Evolutionary conservation across 2,113 vertebrate species (phyloP).

Genomic region (Vanacampus margaritifer): DNA sequence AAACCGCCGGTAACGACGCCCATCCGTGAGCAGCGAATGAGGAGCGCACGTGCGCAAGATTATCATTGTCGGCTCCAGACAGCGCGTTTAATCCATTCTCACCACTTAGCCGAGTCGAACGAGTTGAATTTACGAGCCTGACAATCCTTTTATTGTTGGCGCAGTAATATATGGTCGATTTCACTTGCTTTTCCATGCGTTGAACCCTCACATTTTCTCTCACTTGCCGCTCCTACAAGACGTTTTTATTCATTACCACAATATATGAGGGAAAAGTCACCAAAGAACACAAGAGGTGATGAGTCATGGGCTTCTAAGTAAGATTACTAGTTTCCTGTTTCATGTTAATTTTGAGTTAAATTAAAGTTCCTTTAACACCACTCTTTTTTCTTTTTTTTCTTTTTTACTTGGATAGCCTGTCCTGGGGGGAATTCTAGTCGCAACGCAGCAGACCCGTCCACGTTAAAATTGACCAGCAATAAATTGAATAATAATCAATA

Average conservation of each 20-base stretch:
- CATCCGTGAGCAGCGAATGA: neutral
- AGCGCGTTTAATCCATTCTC: constrained; percentile 3
- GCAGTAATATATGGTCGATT: neutral
- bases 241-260: neutral
- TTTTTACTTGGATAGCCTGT: no score
- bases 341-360: no score
- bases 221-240: neutral
- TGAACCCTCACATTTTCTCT: neutral
- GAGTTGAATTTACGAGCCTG: neutral
- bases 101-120: neutral
- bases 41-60: neutral
- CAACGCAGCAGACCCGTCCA: no score
- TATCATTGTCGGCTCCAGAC: neutral
- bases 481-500: no score
- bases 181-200: neutral
- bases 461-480: no score
- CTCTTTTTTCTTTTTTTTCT: no score
- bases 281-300: neutral
- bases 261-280: neutral
- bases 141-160: neutral
- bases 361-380: no score
- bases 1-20: neutral
- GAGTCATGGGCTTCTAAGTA: no score
- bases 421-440: no score
- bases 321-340: no score